Base-by-base conservation (phyloP, 2,797 vertebrate species). In the Danio kyathit region DNA sequence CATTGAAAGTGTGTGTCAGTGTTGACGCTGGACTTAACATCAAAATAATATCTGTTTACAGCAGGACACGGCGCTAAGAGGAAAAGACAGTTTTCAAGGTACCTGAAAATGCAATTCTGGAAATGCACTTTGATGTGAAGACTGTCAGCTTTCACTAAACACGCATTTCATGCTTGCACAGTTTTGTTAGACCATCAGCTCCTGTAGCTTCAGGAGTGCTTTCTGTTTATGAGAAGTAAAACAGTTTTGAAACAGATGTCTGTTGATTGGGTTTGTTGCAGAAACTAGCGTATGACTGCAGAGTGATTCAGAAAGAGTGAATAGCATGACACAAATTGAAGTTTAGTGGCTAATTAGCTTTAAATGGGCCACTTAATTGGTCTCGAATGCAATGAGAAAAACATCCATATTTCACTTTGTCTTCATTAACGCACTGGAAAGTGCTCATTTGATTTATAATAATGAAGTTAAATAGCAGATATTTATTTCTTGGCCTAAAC, bases 371-470 rank as follows among this genome's bases (percentile, higher is more conserved):
- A 86, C 88, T 90, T 93, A 93, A 92, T 92, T 92, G 91, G 84
- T 88, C 88, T 88, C 72, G 79, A 91, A 90, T 41, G 66, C 80
- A 41, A 86, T 91, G 91, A 92, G 89, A 91, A 93, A 89, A 93
- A 93, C 89, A 90, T 85, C 88, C 89, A 91, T 89, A 91, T 92
- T 89, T 92, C 92, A 93, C 91, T 93, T 93, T 85, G 92, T 93
- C 93, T 92, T 93, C 91, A 93, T 93, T 94, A 93, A 86, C 6
- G 46, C 82, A 72, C 61, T 83, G 78, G 60, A 76, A 86, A 90
- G 87, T 87, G 81, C 85, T 87, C 84, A 83, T 90, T 86, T 89
- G 87, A 90, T 91, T 90, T 88, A 87, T 86, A 87, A 67, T 88
- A 87, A 90, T 86, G 83, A 89, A 85, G 85, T 86, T 85, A 88